Evolutionary conservation across 2,797 vertebrate species (phyloP).

Genomic region (Propithecus perrieri): DNA sequence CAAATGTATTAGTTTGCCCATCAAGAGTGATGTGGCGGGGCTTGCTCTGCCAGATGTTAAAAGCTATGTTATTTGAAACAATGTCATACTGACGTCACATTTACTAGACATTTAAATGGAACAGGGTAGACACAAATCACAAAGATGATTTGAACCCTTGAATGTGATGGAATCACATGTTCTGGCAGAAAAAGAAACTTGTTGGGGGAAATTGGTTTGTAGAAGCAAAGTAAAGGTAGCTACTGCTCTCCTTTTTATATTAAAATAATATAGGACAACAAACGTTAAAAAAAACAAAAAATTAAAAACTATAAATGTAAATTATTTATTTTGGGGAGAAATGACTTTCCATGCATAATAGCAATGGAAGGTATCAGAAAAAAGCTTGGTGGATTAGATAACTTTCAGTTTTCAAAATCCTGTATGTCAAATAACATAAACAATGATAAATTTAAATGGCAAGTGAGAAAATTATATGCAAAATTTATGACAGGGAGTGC

Average conservation of each 20-base stretch:
- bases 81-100: background rate
- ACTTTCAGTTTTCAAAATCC: background rate
- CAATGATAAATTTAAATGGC: background rate
- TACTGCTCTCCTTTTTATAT: background rate
- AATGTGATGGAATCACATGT: background rate
- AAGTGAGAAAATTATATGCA: background rate
- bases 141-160: background rate
- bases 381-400: background rate
- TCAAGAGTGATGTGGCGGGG: background rate
- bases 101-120: background rate
- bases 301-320: background rate
- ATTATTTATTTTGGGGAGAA: constrained; percentile 27
- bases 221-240: background rate
- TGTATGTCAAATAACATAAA: background rate
- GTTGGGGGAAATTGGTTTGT: background rate
- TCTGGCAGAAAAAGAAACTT: background rate
- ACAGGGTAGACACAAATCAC: background rate
- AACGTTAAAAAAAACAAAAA: background rate
- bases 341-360: background rate
- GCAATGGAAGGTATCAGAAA: background rate
- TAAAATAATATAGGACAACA: background rate
- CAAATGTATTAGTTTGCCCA: background rate
- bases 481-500: background rate
- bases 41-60: background rate
- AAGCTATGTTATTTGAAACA: background rate